Conservation (phyloP, 2,113 vertebrate species). For the Bufo gargarizans region DNA sequence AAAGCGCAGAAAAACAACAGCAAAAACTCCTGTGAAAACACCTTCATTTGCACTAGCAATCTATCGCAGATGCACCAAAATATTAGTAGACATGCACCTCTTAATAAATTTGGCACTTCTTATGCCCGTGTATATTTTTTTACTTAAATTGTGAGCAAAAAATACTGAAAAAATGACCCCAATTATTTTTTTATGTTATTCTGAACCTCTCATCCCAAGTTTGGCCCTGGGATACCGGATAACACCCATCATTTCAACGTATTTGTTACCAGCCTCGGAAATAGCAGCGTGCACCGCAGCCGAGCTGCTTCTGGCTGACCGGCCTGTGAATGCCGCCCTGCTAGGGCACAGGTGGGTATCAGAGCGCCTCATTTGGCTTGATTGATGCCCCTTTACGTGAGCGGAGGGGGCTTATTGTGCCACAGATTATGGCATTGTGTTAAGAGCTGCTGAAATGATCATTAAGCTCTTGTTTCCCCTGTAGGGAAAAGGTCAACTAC, state of each 20-base stretch:
- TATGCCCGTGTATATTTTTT: no score
- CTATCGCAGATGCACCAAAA: no score
- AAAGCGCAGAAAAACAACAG: no score
- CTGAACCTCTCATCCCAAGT: background rate
- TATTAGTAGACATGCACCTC: no score
- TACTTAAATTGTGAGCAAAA: no score
- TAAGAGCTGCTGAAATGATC: slow-evolving; percentile 3
- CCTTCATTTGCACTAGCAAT: no score
- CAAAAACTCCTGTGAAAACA: no score
- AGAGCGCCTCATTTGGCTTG: slow-evolving; percentile 1
- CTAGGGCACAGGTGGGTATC: background rate
- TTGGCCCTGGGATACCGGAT: background rate
- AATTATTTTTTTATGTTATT: no score
- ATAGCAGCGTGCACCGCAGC: no score
- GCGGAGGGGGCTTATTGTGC: background rate
- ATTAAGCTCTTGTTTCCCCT: slow-evolving; percentile 12
- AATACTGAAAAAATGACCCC: no score
- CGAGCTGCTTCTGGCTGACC: background rate
- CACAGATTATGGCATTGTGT: slow-evolving; percentile 15
- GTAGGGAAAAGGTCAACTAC: slow-evolving; percentile 32
- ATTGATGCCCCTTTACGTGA: background rate
- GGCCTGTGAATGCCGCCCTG: background rate
- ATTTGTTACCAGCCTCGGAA: background rate
- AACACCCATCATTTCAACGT: background rate
- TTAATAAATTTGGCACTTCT: no score